Percentiles rank a stretch among this genome's conserved stretches.
Evolutionary conservation across 1,140 invertebrate species (phyloP).

Genomic region (Harpegnathos saltator): DNA sequence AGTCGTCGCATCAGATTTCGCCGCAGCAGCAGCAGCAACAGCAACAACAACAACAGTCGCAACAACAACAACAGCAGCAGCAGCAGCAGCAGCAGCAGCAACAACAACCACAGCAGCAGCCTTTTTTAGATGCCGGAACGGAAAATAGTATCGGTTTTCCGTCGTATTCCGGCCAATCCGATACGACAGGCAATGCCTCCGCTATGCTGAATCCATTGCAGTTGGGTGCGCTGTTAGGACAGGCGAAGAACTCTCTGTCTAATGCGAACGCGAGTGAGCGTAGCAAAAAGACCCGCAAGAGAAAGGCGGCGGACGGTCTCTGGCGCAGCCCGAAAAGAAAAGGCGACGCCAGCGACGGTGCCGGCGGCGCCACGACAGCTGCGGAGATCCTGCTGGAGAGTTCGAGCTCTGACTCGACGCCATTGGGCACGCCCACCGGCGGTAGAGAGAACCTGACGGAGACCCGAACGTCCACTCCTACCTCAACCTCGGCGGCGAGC

Average conservation of each 20-base stretch:
- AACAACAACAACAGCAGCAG: slow-evolving; percentile 77
- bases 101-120: slow-evolving; percentile 84
- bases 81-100: slow-evolving; percentile 82
- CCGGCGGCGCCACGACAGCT: slow-evolving; percentile 11
- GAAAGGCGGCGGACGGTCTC: slow-evolving; percentile 84
- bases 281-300: slow-evolving; percentile 84
- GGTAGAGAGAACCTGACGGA: slow-evolving; percentile 85
- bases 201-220: slow-evolving; percentile 80
- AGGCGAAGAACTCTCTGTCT: slow-evolving; percentile 75
- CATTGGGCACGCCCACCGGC: slow-evolving; percentile 86
- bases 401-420: slow-evolving; percentile 89
- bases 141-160: slow-evolving; percentile 87
- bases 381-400: slow-evolving; percentile 87
- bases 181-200: slow-evolving; percentile 74
- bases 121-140: slow-evolving; percentile 87
- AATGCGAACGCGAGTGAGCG: slow-evolving; percentile 68
- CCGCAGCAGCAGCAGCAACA: slow-evolving; percentile 63
- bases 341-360: slow-evolving; percentile 78
- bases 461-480: slow-evolving; percentile 85
- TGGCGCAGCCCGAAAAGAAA: slow-evolving; percentile 87
- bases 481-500: slow-evolving; percentile 88
- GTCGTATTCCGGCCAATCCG: slow-evolving; percentile 86
- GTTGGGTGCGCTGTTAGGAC: slow-evolving; percentile 79
- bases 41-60: slow-evolving; percentile 70
- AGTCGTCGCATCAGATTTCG: slow-evolving; percentile 66